Conservation (phyloP, 2,888 invertebrate genomes). For the Criorhina ranunculi region DNA sequence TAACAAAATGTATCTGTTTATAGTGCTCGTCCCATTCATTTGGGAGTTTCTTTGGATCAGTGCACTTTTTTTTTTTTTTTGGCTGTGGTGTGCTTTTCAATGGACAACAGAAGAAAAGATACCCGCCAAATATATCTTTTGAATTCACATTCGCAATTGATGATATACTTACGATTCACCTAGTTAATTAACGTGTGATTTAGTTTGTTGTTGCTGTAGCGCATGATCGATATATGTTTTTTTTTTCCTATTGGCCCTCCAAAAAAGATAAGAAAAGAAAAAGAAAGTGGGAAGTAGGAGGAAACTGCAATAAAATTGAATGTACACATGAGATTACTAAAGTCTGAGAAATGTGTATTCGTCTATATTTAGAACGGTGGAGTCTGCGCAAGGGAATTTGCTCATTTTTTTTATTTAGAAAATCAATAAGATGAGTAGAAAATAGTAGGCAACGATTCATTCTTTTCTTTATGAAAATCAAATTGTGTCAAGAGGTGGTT, state of each 20-base stretch:
- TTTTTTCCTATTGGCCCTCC: background rate
- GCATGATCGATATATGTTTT: conserved; percentile 60
- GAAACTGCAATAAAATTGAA: background rate
- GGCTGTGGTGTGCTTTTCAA: background rate
- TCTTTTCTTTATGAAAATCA: background rate
- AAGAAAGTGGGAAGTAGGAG: background rate
- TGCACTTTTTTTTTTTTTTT: too few relatives aligned
- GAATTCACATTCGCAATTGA: background rate
- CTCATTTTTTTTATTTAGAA: conserved; percentile 35
- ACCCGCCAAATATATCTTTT: background rate
- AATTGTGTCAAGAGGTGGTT: conserved; percentile 51
- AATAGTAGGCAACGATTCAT: background rate
- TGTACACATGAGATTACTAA: background rate
- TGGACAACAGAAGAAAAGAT: background rate
- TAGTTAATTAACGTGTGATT: conserved; percentile 22
- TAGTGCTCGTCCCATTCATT: background rate
- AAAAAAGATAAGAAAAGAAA: conserved; percentile 1
- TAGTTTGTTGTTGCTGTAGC: conserved; percentile 15
- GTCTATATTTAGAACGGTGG: conserved; percentile 65
- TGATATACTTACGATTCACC: conserved; percentile 10
- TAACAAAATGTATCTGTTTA: background rate
- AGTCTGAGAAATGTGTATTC: conserved; percentile 4
- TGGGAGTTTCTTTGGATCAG: background rate
- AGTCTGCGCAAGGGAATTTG: conserved; percentile 45
- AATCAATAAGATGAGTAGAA: conserved; percentile 54